Conservation (phyloP, 1,140 invertebrate genomes). For the Eupristina koningsbergeri region DNA sequence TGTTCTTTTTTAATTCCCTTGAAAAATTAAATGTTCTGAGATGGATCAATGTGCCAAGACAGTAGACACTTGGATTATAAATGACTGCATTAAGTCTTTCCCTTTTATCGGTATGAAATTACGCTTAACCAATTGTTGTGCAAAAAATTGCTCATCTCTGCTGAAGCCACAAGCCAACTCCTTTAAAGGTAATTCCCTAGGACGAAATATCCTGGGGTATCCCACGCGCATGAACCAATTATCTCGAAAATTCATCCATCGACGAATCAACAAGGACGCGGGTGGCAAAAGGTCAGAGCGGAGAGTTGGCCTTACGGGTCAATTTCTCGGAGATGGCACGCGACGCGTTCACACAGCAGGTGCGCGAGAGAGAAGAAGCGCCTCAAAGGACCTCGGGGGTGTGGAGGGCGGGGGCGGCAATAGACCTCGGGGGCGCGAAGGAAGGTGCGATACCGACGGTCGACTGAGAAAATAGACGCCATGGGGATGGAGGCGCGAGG, state of each 20-base stretch:
- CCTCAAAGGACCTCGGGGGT: not conserved
- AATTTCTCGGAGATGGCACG: conserved; percentile 41
- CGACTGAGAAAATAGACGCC: conserved; percentile 31
- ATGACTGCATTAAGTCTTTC: not conserved
- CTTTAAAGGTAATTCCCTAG: not conserved
- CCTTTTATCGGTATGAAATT: not conserved
- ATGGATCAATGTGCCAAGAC: not conserved
- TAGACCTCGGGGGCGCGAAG: not conserved
- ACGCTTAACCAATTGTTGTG: not conserved
- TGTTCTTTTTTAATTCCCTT: too few species aligned
- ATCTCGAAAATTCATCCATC: conserved; percentile 43
- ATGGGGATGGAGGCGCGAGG: conserved; percentile 51
- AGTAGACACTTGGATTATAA: not conserved
- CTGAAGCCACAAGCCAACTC: not conserved
- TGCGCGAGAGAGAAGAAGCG: not conserved
- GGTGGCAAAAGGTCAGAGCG: conserved; percentile 13
- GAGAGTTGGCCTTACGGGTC: conserved; percentile 13
- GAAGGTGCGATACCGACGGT: not conserved
- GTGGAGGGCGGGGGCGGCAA: not conserved
- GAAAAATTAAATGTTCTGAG: not conserved
- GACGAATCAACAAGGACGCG: conserved; percentile 1
- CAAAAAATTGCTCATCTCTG: not conserved
- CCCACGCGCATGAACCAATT: conserved; percentile 25
- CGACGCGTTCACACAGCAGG: not conserved
- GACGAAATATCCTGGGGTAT: not conserved